Conservation (phyloP, 2,888 invertebrate species). For the Noctua fimbriata region DNA sequence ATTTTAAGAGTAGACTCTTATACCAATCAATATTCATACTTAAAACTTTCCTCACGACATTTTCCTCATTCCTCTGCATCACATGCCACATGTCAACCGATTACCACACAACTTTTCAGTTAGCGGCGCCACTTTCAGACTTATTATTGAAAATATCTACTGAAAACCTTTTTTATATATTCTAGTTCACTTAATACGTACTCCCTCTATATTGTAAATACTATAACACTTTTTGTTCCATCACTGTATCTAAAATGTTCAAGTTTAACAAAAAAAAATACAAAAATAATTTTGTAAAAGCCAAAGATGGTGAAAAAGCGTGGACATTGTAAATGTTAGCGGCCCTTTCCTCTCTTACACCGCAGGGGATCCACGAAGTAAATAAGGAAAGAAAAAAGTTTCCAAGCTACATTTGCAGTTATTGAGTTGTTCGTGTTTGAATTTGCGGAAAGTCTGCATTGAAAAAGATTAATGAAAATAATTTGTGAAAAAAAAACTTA, state of each 20-base stretch:
- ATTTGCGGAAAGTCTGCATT: slow-evolving; percentile 18
- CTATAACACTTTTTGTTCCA: not conserved
- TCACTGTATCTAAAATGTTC: slow-evolving; percentile 3
- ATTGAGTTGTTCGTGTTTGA: slow-evolving; percentile 33
- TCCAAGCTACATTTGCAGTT: slow-evolving; percentile 34
- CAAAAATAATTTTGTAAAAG: slow-evolving; percentile 23
- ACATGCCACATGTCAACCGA: not conserved
- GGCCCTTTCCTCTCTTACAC: slow-evolving; percentile 26
- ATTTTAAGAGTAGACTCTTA: too few species aligned
- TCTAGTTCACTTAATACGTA: not conserved
- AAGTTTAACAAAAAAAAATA: slow-evolving; percentile 8
- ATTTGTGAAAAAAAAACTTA: not conserved
- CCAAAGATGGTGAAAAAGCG: slow-evolving; percentile 23
- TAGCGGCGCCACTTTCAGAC: not conserved
- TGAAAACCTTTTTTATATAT: not conserved
- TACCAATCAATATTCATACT: not conserved
- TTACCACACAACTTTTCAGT: not conserved
- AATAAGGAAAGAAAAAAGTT: slow-evolving; percentile 51
- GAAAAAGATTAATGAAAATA: slow-evolving; percentile 1
- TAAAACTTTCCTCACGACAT: not conserved
- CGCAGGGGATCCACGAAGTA: slow-evolving; percentile 45
- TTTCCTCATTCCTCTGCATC: not conserved
- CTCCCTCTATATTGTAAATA: not conserved
- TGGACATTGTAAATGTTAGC: slow-evolving; percentile 38
- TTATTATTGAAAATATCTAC: not conserved